Base-by-base conservation (phyloP, 2,888 invertebrate genomes). In the Noctuana brunneofusca region DNA sequence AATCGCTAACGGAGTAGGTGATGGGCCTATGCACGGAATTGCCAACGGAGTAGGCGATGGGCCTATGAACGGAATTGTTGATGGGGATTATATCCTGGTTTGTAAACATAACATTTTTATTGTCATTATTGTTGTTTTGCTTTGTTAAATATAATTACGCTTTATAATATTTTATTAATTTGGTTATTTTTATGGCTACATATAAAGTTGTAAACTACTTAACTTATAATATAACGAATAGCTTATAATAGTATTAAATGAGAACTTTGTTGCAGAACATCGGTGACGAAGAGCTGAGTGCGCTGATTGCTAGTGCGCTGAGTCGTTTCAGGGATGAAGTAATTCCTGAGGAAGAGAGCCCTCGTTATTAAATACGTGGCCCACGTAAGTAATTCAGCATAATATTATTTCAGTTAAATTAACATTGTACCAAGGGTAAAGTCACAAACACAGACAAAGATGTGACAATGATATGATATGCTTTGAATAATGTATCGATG, bases 301-400 rank as follows among this genome's bases (percentile, higher is more conserved):
- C 53, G 3, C 35, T 60, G 24, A 54, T 60, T 30, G 43, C 59
- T n/a, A 30, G 46, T 14, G 53, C 46, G 3, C 46, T 60, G 8
- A 53, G 32, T 38, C 59, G 53, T 20, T 59, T 53, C 22, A 59
- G 59, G 38, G 59, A 43, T 6, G 59, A 59, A 43, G 52, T 32
- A 20, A 20, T 32, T 20, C 32, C 43, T 3, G 22, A 20, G 14
- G 59, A 52, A 22, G 59, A 52, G 30, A 24, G 49, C 18, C 58
- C 52, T 43, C 52, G 53, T 30, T 53, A 46, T 14, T 53, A 59
- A 43, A 43, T 14, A 20, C n/a, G 20, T 41, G 43, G 58, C 20
- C 52, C 18, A 14, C 27, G 52, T 59, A 14, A 43, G 58, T 58
- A 12, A 22, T n/a, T n/a, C n/a, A n/a, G n/a, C n/a, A n/a, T n/a